A percentile compares a stretch with the other conserved stretches of the same genome.
Evolutionary conservation across 2,888 invertebrate species (phyloP).

Genomic region (Poecilobothrus nobilitatus): DNA sequence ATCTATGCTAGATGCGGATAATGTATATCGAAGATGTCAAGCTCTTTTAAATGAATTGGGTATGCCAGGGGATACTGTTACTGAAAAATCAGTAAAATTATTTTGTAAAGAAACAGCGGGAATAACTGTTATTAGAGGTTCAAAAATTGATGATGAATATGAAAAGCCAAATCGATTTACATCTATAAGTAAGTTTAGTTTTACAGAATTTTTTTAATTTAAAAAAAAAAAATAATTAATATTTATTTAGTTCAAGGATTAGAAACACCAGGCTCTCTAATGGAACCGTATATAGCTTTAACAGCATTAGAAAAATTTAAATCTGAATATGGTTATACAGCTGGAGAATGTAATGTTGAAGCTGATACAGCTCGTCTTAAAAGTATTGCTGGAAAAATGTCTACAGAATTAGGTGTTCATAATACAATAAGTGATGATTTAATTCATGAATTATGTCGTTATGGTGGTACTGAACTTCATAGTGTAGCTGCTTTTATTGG

Average conservation of each 20-base stretch:
- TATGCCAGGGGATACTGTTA: constrained; percentile 61
- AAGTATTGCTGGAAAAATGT: constrained; percentile 59
- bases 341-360: constrained; percentile 84
- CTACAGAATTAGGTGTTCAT: constrained; percentile 76
- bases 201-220: no score
- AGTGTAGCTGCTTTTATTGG: constrained; percentile 86
- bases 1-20: constrained; percentile 72
- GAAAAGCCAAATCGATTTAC: constrained; percentile 54
- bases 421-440: constrained; percentile 82
- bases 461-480: constrained; percentile 91
- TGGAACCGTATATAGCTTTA: constrained; percentile 82
- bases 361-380: constrained; percentile 84
- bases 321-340: constrained; percentile 78
- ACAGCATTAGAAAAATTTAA: constrained; percentile 86
- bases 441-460: constrained; percentile 90
- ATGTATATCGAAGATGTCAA: constrained; percentile 71
- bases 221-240: neutral
- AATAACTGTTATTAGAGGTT: constrained; percentile 69
- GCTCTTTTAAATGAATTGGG: constrained; percentile 71
- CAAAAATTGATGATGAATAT: constrained; percentile 74
- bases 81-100: constrained; percentile 71
- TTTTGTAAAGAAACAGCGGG: constrained; percentile 84
- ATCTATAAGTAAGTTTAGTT: constrained; percentile 45
- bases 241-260: constrained; percentile 52
- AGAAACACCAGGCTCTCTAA: constrained; percentile 77